Evolutionary conservation across 2,888 invertebrate genomes (phyloP), one percentile per base, ranked within the genome.

Genomic region (Xylota sylvarum): DNA sequence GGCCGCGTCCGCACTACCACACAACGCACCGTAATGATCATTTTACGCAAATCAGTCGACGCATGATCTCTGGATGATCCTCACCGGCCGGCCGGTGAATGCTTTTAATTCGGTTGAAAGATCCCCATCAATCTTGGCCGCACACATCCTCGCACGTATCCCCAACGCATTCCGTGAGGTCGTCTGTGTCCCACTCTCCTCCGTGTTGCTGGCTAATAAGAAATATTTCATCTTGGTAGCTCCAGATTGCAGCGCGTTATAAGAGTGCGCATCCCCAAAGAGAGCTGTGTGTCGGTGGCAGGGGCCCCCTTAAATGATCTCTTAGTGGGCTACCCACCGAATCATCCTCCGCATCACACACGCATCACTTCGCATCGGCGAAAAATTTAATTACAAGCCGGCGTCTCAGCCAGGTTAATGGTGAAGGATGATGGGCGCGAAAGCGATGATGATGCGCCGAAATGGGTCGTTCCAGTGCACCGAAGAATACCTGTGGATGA

Each of bases 381-480:
- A 81, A 86, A 86, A 77, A 82, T 86, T 86, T 86, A 86, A 86
- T 86, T 82, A 86, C 82, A 86, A 86, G 86, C 82, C 86, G 86
- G 86, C 82, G 73, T 86, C 73, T 73, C 60, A 19, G 62, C 69
- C 77, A 78, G 67, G 77, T 86, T 86, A 86, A 82, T 86, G 82
- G 82, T 86, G 86, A 86, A 86, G 86, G 78, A 86, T 86, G 82
- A 82, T 78, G 82, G 77, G 82, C 77, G 86, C 86, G 86, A 86
- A 82, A 86, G 82, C 86, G 86, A 86, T 82, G 86, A 86, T 86
- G 82, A 86, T 82, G 82, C 82, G 73, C 77, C 82, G 82, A 86
- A 86, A 86, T 86, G 77, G 73, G 67, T 82, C 60, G 85, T 81
- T 72, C 43, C 85, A 65, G 37, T 67, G 81, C 43, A 23, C 30